A percentile compares a stretch with the other conserved stretches of the same genome.
Evolutionary conservation across 2,113 vertebrate species (phyloP).

Genomic region (Pseudolaguvia tuberculata): DNA sequence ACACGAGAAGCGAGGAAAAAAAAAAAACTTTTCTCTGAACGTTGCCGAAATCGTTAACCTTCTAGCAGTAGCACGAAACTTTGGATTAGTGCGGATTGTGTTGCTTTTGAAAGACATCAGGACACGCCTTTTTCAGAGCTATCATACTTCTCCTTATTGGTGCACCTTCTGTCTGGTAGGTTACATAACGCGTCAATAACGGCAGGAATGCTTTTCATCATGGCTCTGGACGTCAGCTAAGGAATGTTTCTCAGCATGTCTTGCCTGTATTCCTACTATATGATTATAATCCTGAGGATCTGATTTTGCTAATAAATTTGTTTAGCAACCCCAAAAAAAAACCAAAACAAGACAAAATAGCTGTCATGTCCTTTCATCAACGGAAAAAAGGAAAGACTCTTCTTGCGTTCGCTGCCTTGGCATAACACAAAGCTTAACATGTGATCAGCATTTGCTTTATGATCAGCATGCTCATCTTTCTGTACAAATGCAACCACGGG

Average conservation of each 20-base stretch:
- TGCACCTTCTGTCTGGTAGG: not conserved
- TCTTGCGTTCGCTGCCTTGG: not conserved
- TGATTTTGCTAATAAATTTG: not conserved
- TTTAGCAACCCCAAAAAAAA: not conserved
- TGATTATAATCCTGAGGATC: slow-evolving; percentile 17
- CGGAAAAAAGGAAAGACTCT: not conserved
- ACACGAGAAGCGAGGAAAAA: slow-evolving; percentile 6
- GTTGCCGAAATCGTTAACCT: slow-evolving; percentile 43
- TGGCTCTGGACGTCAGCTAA: slow-evolving; percentile 35
- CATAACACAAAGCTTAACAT: not conserved
- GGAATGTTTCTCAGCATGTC: slow-evolving; percentile 43
- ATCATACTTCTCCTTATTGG: not conserved
- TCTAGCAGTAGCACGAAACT: not conserved
- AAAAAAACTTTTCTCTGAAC: slow-evolving; percentile 1
- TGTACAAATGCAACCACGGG: not conserved
- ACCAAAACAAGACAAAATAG: not conserved
- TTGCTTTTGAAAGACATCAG: not conserved
- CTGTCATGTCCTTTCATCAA: not conserved
- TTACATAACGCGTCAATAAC: slow-evolving; percentile 33
- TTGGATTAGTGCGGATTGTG: not conserved
- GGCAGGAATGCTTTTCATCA: slow-evolving; percentile 39
- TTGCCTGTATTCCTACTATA: slow-evolving; percentile 11
- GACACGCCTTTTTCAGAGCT: not conserved
- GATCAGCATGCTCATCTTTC: slow-evolving; percentile 28
- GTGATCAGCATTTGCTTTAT: slow-evolving; percentile 19